Base-by-base conservation (phyloP, 2,113 vertebrate genomes). In the Sapajus apella region DNA sequence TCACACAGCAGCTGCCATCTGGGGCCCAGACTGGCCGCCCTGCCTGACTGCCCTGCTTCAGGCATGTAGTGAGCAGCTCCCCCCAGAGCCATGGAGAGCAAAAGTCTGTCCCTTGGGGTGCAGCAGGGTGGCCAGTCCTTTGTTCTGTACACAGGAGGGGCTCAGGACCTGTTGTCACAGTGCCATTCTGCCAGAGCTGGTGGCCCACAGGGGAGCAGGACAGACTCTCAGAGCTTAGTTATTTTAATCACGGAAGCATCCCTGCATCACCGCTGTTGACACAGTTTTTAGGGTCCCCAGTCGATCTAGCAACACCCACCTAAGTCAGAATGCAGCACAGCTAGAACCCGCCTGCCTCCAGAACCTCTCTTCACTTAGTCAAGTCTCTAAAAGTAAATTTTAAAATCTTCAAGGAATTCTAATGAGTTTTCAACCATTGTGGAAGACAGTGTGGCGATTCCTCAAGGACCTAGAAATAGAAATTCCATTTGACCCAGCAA, bases 181-280 rank as follows among this genome's bases (percentile, higher is more conserved):
- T 6, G 70, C n/a, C 61, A 30, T 64, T 30, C 61, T 30, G 61
- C 61, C 30, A 13, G 12, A 32, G 12, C 66, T n/a, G 6, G 66
- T 4, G 27, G 50, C 47, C 55, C 17, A 30, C 21, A 3, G 1
- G 20, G 8, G 8, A 23, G 30, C 68, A 77, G 55, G 47, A 40
- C 7, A 20, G 40, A 21, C 12, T 18, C 8, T 3, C 43, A 30
- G 92, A 56, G 45, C 66, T 55, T 2, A 9, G 52, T 14, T 12
- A 14, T 37, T 64, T 45, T 12, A n/a, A 35, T 58, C 32, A 1
- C 6, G 25, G 37, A 9, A 37, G 45, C 64, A 8, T 12, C n/a
- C 52, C 21, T 25, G 20, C 0, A 1, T 50, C 17, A 30, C 17
- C 0, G 8, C n/a, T 40, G 0, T 64, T 32, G 47, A 1, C 12